A percentile compares a stretch with the other conserved stretches of the same genome.
Evolutionary conservation across 2,113 vertebrate species (phyloP).

Genomic region (Cyphomyrus plagiostoma): DNA sequence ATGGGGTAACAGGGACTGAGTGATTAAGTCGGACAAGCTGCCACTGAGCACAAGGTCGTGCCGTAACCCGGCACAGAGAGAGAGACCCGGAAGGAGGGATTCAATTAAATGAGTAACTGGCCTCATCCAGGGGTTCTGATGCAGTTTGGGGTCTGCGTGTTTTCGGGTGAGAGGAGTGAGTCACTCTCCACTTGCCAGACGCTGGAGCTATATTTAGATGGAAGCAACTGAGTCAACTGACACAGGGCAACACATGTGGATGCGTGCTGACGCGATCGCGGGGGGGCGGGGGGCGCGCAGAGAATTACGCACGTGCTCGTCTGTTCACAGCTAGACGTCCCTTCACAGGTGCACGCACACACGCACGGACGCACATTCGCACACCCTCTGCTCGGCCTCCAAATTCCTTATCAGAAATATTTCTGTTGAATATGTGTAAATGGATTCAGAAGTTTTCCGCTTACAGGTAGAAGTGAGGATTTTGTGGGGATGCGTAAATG

Average conservation of each 20-base stretch:
- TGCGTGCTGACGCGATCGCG: background rate
- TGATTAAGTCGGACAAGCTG: background rate
- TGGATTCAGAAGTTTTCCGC: background rate
- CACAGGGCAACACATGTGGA: background rate
- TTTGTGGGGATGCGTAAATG: background rate
- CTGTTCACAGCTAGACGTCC: background rate
- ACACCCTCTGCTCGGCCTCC: background rate
- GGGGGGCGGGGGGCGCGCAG: background rate
- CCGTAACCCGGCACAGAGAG: background rate
- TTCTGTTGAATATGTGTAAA: background rate
- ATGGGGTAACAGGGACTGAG: background rate
- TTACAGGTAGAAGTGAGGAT: background rate
- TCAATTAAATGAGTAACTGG: background rate
- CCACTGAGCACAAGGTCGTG: background rate
- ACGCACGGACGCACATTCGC: background rate
- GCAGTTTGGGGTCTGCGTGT: slow-evolving; percentile 17
- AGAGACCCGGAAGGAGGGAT: background rate
- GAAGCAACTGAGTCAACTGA: slow-evolving; percentile 14
- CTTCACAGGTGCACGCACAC: background rate
- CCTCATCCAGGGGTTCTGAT: background rate
- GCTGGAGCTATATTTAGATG: slow-evolving; percentile 38
- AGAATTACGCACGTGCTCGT: background rate
- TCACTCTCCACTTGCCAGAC: slow-evolving; percentile 27
- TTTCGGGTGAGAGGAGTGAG: slow-evolving; percentile 31
- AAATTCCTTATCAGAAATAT: background rate